Percentiles rank a stretch among this genome's conserved stretches.
phyloP scores from a whole-genome alignment of 2,797 vertebrate species.

The Enteromius unitaeniatus region DNA sequence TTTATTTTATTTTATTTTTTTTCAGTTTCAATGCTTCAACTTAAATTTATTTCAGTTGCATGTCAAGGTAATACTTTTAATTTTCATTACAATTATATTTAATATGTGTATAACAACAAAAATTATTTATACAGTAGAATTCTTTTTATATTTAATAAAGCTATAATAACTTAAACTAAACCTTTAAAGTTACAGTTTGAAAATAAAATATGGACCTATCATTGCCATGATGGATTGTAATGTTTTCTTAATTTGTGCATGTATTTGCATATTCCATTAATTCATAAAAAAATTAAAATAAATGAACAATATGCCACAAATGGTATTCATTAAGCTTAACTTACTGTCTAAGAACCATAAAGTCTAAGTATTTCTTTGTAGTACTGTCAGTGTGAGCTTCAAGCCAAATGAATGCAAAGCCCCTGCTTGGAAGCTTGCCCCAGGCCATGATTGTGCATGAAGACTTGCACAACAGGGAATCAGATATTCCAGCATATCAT shows the following conservation, averaged over 20 bases:
- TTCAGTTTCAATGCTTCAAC: neutral
- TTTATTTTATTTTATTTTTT: neutral
- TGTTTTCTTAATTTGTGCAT: neutral
- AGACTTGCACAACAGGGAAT: slow-evolving; percentile 22
- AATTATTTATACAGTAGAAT: neutral
- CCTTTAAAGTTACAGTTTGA: neutral
- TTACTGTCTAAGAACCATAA: neutral
- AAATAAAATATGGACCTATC: neutral
- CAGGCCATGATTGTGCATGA: slow-evolving; percentile 21
- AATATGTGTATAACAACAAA: neutral
- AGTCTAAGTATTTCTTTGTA: neutral
- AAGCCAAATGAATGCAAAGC: slow-evolving; percentile 33
- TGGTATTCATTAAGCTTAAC: neutral
- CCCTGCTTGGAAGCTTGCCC: neutral
- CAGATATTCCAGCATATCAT: slow-evolving; percentile 35
- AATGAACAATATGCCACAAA: neutral
- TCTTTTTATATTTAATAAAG: neutral
- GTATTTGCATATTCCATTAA: neutral
- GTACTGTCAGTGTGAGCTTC: slow-evolving; percentile 11
- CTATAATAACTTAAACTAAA: too few species aligned
- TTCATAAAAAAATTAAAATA: neutral
- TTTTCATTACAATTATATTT: neutral
- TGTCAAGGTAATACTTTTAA: neutral
- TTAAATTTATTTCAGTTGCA: neutral
- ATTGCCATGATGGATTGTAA: neutral